Conservation (phyloP, 2,888 invertebrate species). For the Caenorhabditis angaria region DNA sequence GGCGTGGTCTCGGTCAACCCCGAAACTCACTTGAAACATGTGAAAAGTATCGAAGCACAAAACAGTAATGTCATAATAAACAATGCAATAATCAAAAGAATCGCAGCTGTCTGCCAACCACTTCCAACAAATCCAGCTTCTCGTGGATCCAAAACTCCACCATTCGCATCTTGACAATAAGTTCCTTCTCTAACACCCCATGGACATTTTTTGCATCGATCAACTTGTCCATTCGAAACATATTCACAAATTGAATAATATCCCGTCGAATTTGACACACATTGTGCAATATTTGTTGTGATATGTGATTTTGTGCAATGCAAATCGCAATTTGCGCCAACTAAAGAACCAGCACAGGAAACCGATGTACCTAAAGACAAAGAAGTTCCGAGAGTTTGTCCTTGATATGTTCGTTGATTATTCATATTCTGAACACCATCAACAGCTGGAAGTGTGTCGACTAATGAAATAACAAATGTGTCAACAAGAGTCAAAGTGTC, state of each 20-base stretch:
- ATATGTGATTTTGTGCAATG: slow-evolving; percentile 56
- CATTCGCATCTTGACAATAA: slow-evolving; percentile 60
- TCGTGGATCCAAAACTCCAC: slow-evolving; percentile 51
- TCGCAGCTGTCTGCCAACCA: not conserved
- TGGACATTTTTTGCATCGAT: slow-evolving; percentile 66
- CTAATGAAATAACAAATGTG: slow-evolving; percentile 51
- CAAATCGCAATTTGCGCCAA: slow-evolving; percentile 66
- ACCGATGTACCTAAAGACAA: slow-evolving; percentile 58
- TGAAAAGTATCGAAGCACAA: not conserved
- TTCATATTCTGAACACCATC: slow-evolving; percentile 49
- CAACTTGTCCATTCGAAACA: slow-evolving; percentile 51
- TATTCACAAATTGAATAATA: slow-evolving; percentile 65
- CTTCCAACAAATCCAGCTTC: slow-evolving; percentile 30
- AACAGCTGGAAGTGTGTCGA: slow-evolving; percentile 18
- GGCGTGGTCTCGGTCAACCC: no score
- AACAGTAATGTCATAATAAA: not conserved
- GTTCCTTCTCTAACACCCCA: slow-evolving; percentile 66
- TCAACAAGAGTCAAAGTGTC: slow-evolving; percentile 58
- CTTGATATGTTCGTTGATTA: slow-evolving; percentile 48
- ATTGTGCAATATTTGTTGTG: slow-evolving; percentile 49
- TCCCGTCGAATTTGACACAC: slow-evolving; percentile 55
- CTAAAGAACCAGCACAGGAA: slow-evolving; percentile 60
- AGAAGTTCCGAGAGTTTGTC: slow-evolving; percentile 57
- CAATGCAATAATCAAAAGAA: not conserved
- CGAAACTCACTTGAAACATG: not conserved